These are phyloP conservation scores for Sussaba pulchella DNA, from an alignment of 2,888 invertebrate genomes.

Conservation along the genomic window DNA sequence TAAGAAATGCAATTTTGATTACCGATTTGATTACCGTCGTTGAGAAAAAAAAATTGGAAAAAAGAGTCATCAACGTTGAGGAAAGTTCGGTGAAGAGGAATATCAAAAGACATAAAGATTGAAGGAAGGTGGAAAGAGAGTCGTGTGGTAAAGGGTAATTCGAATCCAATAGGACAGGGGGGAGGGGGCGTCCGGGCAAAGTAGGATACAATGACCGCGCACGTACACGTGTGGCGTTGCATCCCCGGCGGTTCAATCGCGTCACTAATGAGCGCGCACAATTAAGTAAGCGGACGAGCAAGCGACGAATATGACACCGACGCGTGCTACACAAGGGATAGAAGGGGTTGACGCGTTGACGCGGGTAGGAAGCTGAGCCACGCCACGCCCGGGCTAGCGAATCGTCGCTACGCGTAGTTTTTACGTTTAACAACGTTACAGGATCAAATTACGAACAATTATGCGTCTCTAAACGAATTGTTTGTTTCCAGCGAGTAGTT, in stretches of 20 bases:
- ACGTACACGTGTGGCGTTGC: slow-evolving; percentile 4
- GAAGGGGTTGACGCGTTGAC: not conserved
- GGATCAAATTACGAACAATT: slow-evolving; percentile 80
- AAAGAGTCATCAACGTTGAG: not conserved
- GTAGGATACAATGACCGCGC: slow-evolving; percentile 29
- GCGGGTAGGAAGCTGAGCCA: slow-evolving; percentile 6
- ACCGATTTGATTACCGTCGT: no score
- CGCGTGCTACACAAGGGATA: slow-evolving; percentile 17
- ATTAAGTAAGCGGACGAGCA: slow-evolving; percentile 48
- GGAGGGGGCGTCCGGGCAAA: slow-evolving; percentile 1
- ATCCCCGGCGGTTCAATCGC: slow-evolving; percentile 72
- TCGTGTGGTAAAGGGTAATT: slow-evolving; percentile 18
- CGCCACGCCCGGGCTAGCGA: not conserved
- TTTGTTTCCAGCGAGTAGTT: slow-evolving; percentile 71
- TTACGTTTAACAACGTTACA: slow-evolving; percentile 73
- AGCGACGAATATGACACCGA: slow-evolving; percentile 48
- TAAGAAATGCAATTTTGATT: no score
- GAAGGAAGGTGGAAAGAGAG: not conserved
- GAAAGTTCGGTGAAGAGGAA: not conserved
- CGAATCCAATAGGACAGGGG: slow-evolving; percentile 22
- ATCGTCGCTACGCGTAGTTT: slow-evolving; percentile 62
- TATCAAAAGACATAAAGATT: not conserved
- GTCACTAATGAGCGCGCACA: slow-evolving; percentile 79
- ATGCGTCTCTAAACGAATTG: slow-evolving; percentile 76
- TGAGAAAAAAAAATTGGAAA: not conserved